Conservation (phyloP, 2,113 vertebrate species). For the Nanorana parkeri region DNA sequence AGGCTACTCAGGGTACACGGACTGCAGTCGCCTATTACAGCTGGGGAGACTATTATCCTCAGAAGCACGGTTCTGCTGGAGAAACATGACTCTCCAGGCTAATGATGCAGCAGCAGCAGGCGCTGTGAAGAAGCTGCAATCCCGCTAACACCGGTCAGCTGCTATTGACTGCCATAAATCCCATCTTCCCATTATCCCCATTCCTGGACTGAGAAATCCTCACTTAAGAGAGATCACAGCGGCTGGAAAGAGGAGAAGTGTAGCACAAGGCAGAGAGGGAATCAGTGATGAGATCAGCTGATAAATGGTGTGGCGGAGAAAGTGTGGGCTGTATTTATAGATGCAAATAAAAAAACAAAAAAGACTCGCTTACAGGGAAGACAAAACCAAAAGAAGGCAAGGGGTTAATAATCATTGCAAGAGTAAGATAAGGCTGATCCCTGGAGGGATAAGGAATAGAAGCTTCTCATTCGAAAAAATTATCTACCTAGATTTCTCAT, state of each 20-base stretch:
- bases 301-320: constrained; percentile 15
- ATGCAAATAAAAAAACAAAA: background rate
- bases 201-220: constrained; percentile 37
- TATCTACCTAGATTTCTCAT: too few relatives aligned
- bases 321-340: background rate
- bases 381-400: too few relatives aligned
- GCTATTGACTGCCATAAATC: constrained; percentile 55
- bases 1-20: constrained; percentile 1
- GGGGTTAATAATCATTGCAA: too few relatives aligned
- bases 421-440: too few relatives aligned
- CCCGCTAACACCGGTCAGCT: constrained; percentile 37
- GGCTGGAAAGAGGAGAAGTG: constrained; percentile 26
- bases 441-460: too few relatives aligned
- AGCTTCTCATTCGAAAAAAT: too few relatives aligned
- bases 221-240: constrained; percentile 30
- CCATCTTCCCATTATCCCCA: constrained; percentile 52
- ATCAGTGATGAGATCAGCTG: constrained; percentile 16
- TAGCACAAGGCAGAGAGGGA: background rate
- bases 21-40: constrained; percentile 48
- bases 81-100: constrained; percentile 43
- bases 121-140: constrained; percentile 41
- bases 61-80: constrained; percentile 26
- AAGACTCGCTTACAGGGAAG: too few relatives aligned
- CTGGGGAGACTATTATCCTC: constrained; percentile 40
- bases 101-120: constrained; percentile 52